Evolutionary conservation across 2,888 invertebrate genomes (phyloP).

Genomic region (Zootermopsis nevadensis): DNA sequence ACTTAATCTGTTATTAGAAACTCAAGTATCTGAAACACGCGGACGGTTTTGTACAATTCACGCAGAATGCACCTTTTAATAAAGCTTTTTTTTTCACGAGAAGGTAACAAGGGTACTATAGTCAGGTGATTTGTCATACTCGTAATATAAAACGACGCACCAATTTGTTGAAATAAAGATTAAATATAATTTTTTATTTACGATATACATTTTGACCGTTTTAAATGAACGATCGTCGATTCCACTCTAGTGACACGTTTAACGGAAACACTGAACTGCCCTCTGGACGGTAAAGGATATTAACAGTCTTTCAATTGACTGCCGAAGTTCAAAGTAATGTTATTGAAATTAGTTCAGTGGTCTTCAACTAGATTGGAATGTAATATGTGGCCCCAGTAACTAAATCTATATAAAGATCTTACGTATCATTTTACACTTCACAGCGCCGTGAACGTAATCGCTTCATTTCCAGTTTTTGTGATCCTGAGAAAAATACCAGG

Average conservation of each 20-base stretch:
- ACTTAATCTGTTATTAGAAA: not conserved
- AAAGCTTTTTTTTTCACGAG: not conserved
- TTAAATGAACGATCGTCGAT: not conserved
- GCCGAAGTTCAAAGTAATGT: not conserved
- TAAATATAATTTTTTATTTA: not conserved
- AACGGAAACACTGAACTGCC: not conserved
- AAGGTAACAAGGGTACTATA: not conserved
- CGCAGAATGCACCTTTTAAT: not conserved
- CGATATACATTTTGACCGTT: not conserved
- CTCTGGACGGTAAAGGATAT: not conserved
- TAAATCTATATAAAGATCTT: too few relatives aligned
- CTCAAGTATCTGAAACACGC: not conserved
- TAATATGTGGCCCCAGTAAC: too few relatives aligned
- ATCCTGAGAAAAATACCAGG: too few relatives aligned
- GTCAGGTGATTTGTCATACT: not conserved
- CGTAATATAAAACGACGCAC: not conserved
- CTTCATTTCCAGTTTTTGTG: too few relatives aligned
- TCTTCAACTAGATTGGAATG: too few relatives aligned
- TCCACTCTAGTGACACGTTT: not conserved
- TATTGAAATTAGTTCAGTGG: not conserved
- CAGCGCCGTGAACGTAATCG: too few relatives aligned
- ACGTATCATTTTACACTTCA: too few relatives aligned
- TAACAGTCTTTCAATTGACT: too few relatives aligned
- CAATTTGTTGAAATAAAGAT: not conserved
- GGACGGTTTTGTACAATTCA: not conserved